Base-by-base conservation (phyloP, 2,888 invertebrate genomes). In the Diarsia brunnea region DNA sequence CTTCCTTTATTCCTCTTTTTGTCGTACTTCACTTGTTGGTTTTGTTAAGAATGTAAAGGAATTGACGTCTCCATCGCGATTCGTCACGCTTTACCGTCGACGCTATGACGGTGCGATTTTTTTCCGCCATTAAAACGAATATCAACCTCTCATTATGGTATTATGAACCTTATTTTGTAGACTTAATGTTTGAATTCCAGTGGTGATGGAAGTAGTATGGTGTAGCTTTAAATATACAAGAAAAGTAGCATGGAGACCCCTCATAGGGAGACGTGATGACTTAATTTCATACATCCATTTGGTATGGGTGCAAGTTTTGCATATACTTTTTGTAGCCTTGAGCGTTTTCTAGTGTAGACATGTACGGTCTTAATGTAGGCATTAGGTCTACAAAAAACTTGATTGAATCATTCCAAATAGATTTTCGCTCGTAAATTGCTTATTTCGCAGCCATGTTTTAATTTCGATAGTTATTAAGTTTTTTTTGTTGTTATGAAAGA, bases 51-150 rank as follows among this genome's bases (percentile, higher is more conserved):
- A 94, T 91, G 93, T 92, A 90, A 92, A 93, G 93, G 93, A 93
- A 95, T 94, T 94, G 94, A 95, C 94, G 95, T 93, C 94, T 95
- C 91, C 92, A 94, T 95, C 90, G 94, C 92, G 90, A 93, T 96
- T 95, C 94, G 96, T 94, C 93, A 94, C 95, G 95, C 91, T 92
- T 91, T 89, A 89, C 92, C 93, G 92, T 93, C 91, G 91, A 85
- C 89, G 92, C 90, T 92, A 94, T 96, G 96, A 96, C 95, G 93
- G 76, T 91, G 95, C 94, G 90, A 93, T 95, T 95, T 95, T n/a
- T 89, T 95, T 93, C 91, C 91, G 91, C 91, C 89, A 91, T 91
- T 90, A 92, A 89, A 90, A 87, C 74, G 82, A 84, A 84, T 82
- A 85, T 81, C 60, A 69, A 60, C 47, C 4, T 49, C 69, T 69